Evolutionary conservation across 2,113 vertebrate species (phyloP), one percentile per base, ranked within the genome.

Genomic region (Eubucco bourcierii): DNA sequence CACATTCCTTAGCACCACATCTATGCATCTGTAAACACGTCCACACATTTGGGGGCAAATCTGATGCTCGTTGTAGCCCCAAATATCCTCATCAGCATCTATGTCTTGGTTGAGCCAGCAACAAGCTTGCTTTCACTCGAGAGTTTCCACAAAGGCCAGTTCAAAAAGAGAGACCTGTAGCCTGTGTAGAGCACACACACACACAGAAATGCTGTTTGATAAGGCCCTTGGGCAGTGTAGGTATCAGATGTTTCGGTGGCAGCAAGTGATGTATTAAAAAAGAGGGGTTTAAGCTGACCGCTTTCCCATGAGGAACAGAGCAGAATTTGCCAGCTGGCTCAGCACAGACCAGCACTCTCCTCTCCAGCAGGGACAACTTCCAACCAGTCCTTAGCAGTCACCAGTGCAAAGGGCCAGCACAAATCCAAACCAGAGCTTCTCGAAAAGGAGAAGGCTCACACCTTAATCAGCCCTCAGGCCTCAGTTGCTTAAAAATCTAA

Each of bases 111-210:
- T 47, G 50, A 37, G 44, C 19, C 67, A 76, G 39, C 33, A 27
- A 2, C 29, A 79, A 27, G 2, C 31, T 41, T 41, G 47, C 20
- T 83, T 28, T 74, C 37, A 8, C 29, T 29, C 61, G 28, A 0
- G 1, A 4, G 12, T 19, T 60, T 60, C 55, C 33, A 6, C 20
- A 11, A 77, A 77, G 64, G 18, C 29, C 10, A 41, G 0, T 58
- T 65, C 12, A 73, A 63, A 29, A 65, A 44, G 31, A 59, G 72
- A 58, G 17, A 41, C 4, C 24, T 19, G 21, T 7, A 52, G 27
- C 44, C 37, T 33, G 10, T 0, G 1, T 10, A 21, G 2, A 47
- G 24, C 9, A 3, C 27, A 6, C 9, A 3, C 27, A 6, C 12
- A 5, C 5, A 0, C 23, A 21, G 64, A 34, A 1, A 3, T 25